Evolutionary conservation across 2,797 vertebrate species (phyloP).

Genomic region (Mormyrops attenuatus): DNA sequence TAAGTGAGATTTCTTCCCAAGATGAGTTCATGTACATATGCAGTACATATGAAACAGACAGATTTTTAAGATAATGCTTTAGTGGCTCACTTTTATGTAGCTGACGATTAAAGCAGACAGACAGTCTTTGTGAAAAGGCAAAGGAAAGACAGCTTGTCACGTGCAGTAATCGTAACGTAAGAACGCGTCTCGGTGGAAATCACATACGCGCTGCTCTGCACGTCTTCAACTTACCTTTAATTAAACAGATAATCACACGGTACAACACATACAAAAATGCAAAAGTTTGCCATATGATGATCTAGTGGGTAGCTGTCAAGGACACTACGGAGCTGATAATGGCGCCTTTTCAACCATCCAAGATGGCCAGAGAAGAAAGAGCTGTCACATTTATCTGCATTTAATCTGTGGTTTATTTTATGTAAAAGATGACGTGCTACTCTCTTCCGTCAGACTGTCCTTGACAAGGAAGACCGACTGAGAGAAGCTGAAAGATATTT

Average conservation of each 20-base stretch:
- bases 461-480: not conserved
- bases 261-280: not conserved
- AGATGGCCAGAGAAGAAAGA: not conserved
- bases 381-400: not conserved
- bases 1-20: slow-evolving; percentile 45
- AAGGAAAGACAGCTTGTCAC: not conserved
- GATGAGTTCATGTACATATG: slow-evolving; percentile 46
- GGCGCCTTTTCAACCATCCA: not conserved
- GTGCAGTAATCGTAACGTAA: not conserved
- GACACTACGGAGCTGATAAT: not conserved
- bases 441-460: not conserved
- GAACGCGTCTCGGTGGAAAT: not conserved
- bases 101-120: not conserved
- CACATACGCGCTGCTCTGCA: not conserved
- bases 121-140: not conserved
- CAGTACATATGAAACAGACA: slow-evolving; percentile 17
- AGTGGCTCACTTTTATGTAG: slow-evolving; percentile 13
- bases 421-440: not conserved
- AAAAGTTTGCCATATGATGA: not conserved
- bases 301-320: not conserved
- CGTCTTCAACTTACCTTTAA: not conserved
- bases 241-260: not conserved
- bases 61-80: not conserved
- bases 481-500: not conserved
- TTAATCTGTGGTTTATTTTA: slow-evolving; percentile 5